These are phyloP conservation scores for Ascaphus truei DNA, from an alignment of 2,113 vertebrate genomes.

Conservation along the genomic window DNA sequence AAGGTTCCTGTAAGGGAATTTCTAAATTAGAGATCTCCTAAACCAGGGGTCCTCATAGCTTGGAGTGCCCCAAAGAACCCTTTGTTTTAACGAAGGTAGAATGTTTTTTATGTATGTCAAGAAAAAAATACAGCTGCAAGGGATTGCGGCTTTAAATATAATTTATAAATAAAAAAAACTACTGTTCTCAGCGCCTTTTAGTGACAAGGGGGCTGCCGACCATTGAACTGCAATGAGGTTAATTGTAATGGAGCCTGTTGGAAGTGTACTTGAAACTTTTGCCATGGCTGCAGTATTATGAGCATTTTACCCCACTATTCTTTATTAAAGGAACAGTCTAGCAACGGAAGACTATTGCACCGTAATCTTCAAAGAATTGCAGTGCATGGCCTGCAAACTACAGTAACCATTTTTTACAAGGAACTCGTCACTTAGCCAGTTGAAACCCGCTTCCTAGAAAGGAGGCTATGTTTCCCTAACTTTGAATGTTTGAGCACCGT, in stretches of 20 bases:
- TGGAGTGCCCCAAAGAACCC: no score
- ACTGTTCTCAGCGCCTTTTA: not conserved
- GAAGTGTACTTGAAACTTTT: constrained; percentile 82
- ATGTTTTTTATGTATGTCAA: no score
- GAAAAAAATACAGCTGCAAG: no score
- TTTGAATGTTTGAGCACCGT: not conserved
- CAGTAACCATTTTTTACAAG: not conserved
- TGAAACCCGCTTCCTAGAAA: not conserved
- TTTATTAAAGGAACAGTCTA: not conserved
- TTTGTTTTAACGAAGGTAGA: no score
- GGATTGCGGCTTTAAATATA: not conserved
- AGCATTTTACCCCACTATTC: not conserved
- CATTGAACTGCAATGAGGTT: constrained; percentile 53
- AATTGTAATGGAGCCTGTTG: constrained; percentile 52
- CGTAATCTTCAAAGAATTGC: not conserved
- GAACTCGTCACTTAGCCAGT: not conserved
- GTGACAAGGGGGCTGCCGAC: not conserved
- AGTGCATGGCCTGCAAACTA: not conserved
- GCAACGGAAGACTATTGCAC: not conserved
- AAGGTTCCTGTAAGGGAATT: no score
- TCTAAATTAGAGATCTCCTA: no score
- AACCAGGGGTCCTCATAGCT: no score
- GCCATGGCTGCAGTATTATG: constrained; percentile 78
- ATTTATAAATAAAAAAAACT: not conserved
- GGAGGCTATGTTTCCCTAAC: not conserved